Evolutionary conservation across 1,140 invertebrate species (phyloP).

Genomic region (Magallana ariakensis): DNA sequence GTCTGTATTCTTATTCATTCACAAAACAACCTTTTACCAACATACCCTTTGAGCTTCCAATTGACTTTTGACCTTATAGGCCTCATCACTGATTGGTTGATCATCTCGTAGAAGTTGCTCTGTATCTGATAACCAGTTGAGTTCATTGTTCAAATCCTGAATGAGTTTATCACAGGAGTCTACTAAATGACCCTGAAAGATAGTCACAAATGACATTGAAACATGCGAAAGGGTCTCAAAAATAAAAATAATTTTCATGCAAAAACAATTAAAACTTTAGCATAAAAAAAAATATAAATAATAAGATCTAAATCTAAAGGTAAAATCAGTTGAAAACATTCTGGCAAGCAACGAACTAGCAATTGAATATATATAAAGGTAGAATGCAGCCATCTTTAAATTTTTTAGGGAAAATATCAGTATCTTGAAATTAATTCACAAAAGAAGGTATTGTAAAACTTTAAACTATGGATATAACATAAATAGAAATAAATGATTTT

Average conservation of each 20-base stretch:
- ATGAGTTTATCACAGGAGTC: slow-evolving; percentile 82
- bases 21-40: not conserved
- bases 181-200: slow-evolving; percentile 67
- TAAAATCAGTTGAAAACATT: not conserved
- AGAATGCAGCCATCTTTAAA: not conserved
- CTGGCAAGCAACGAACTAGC: slow-evolving; percentile 1
- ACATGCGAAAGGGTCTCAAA: not conserved
- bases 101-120: slow-evolving; percentile 93
- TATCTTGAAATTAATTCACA: no score
- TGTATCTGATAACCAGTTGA: slow-evolving; percentile 92
- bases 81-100: slow-evolving; percentile 92
- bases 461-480: not conserved
- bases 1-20: not conserved
- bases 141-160: slow-evolving; percentile 92
- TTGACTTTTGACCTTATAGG: slow-evolving; percentile 92
- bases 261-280: not conserved
- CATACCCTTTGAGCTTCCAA: slow-evolving; percentile 84
- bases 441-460: no score
- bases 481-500: slow-evolving; percentile 1
- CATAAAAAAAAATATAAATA: not conserved
- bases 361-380: not conserved
- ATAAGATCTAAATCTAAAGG: not conserved
- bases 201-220: not conserved
- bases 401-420: not conserved
- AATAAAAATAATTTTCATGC: not conserved